phyloP scores from a whole-genome alignment of 2,113 vertebrate genomes.

The Podilymbus podiceps region DNA sequence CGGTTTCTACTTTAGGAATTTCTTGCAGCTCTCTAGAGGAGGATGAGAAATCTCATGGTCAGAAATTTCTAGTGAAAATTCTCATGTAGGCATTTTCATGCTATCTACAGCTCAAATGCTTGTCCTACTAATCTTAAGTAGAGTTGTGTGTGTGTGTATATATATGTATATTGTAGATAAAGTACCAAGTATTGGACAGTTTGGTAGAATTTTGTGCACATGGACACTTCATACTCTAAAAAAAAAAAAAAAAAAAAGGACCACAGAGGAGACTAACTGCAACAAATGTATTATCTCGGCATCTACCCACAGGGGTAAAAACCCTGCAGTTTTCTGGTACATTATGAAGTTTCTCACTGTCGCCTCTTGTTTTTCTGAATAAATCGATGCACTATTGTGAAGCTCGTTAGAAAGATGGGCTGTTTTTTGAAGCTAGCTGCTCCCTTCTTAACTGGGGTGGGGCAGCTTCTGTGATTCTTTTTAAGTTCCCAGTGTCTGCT shows the following conservation, averaged over 20 bases:
- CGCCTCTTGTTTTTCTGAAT: constrained; percentile 16
- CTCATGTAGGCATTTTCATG: neutral
- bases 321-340: constrained; percentile 37
- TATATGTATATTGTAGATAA: neutral
- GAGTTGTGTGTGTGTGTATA: neutral
- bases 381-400: neutral
- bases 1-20: neutral
- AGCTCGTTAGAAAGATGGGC: constrained; percentile 8
- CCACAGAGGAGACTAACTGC: neutral
- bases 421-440: neutral
- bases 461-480: neutral
- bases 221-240: neutral
- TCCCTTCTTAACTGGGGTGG: neutral
- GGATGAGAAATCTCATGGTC: neutral
- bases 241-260: neutral
- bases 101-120: neutral
- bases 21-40: neutral
- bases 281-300: constrained; percentile 33
- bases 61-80: neutral
- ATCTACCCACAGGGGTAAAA: constrained; percentile 20
- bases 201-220: neutral
- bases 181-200: neutral
- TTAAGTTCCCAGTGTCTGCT: neutral
- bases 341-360: neutral
- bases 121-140: neutral